Conservation (phyloP, 2,888 invertebrate genomes). For the Tridacna crocea region DNA sequence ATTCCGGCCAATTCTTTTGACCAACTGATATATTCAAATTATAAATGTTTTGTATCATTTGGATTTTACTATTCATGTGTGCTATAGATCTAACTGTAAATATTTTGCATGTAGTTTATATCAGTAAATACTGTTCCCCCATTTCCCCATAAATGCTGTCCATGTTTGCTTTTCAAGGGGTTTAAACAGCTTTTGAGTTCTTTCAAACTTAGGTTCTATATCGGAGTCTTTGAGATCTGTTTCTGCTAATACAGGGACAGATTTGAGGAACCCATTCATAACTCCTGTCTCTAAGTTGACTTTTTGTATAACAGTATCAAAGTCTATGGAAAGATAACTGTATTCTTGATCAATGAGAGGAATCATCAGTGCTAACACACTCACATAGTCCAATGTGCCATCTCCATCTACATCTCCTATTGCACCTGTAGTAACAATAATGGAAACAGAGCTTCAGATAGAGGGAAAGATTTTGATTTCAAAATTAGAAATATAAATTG, state of each 20-base stretch:
- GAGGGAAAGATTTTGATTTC: too few relatives aligned
- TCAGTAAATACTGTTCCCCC: constrained; percentile 28
- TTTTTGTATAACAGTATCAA: constrained; percentile 29
- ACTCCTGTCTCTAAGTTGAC: constrained; percentile 39
- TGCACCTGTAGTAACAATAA: constrained; percentile 35
- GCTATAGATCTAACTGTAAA: too few relatives aligned
- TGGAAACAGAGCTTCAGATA: too few relatives aligned
- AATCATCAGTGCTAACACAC: constrained; percentile 20
- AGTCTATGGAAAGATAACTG: background rate
- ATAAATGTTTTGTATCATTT: too few relatives aligned
- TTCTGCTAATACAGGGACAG: constrained; percentile 28
- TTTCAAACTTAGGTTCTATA: background rate
- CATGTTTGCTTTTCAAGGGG: constrained; percentile 41
- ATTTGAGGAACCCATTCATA: constrained; percentile 6
- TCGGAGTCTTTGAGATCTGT: constrained; percentile 5
- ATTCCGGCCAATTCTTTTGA: too few relatives aligned
- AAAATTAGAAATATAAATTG: too few relatives aligned
- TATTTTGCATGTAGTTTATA: too few relatives aligned
- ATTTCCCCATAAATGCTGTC: constrained; percentile 52
- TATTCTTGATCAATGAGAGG: constrained; percentile 15
- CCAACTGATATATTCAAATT: too few relatives aligned
- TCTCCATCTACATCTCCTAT: constrained; percentile 58
- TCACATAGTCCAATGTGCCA: constrained; percentile 52
- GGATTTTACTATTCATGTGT: too few relatives aligned
- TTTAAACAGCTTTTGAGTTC: constrained; percentile 10